phyloP scores from a whole-genome alignment of 2,113 vertebrate genomes.

The Gambusia affinis region DNA sequence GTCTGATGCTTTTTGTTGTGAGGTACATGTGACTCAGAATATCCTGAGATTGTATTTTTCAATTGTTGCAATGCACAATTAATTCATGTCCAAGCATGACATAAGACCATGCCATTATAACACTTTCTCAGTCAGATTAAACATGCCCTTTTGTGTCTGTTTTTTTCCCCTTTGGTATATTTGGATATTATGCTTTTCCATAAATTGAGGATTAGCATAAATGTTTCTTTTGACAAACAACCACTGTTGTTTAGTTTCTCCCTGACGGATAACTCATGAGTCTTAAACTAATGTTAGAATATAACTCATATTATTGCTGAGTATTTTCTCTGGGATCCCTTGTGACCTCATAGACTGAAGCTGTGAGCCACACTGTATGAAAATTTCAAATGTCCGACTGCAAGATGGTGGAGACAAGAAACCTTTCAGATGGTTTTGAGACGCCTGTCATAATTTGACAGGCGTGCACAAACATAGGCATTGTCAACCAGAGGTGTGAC shows the following conservation, averaged over 20 bases:
- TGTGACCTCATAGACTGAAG: not conserved
- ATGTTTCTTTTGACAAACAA: not conserved
- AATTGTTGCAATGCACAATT: not conserved
- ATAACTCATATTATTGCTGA: not conserved
- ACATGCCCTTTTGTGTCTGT: not conserved
- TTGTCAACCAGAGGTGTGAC: no score
- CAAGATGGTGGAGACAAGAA: not conserved
- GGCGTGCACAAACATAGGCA: not conserved
- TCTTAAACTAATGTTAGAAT: not conserved
- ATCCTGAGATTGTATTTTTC: not conserved
- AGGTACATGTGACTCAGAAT: not conserved
- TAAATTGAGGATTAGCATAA: not conserved
- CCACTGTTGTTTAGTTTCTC: not conserved
- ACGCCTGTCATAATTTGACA: not conserved
- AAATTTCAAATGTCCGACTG: not conserved
- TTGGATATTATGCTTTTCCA: not conserved
- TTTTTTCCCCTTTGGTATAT: not conserved
- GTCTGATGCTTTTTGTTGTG: not conserved
- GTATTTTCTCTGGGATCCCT: not conserved
- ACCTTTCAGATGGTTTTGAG: not conserved
- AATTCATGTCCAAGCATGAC: not conserved
- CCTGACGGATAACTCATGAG: slow-evolving; percentile 2
- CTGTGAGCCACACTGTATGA: not conserved
- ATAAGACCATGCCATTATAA: not conserved
- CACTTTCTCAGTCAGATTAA: not conserved